Evolutionary conservation across 2,797 vertebrate species (phyloP).

Genomic region (Sebastes matsubarae): DNA sequence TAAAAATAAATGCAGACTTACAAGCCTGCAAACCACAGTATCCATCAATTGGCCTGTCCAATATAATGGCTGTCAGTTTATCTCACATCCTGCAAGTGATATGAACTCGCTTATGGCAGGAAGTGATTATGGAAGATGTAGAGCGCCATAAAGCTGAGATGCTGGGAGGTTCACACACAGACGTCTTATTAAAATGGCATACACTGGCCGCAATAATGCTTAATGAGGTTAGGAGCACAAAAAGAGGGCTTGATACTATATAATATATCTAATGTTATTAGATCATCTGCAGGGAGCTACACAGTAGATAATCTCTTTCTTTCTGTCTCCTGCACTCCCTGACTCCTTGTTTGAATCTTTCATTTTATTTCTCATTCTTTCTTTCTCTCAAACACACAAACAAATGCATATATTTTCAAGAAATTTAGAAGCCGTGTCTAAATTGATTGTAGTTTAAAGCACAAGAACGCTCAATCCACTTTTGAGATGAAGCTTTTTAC

Average conservation of each 20-base stretch:
- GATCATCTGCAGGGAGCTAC: slow-evolving; percentile 38
- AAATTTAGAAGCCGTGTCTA: background rate
- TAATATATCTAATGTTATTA: background rate
- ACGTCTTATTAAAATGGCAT: slow-evolving; percentile 57
- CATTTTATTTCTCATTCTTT: background rate
- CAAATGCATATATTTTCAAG: background rate
- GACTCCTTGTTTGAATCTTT: slow-evolving; percentile 5
- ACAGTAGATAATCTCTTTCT: slow-evolving; percentile 1
- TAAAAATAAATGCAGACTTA: background rate
- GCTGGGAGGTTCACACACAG: slow-evolving; percentile 31
- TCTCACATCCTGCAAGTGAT: slow-evolving; percentile 40
- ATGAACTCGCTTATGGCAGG: slow-evolving; percentile 33
- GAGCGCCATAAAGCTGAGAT: slow-evolving; percentile 34
- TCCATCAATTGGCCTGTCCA: slow-evolving; percentile 4
- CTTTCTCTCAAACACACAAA: background rate
- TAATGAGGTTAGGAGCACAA: slow-evolving; percentile 53
- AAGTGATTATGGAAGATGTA: slow-evolving; percentile 59
- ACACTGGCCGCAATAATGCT: slow-evolving; percentile 48
- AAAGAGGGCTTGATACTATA: slow-evolving; percentile 24
- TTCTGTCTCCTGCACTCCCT: slow-evolving; percentile 4
- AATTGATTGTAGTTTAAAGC: background rate
- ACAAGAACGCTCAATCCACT: background rate
- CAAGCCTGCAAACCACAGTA: background rate
- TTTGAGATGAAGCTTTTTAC: background rate
- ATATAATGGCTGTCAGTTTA: slow-evolving; percentile 31